Percentiles rank a stretch among this genome's conserved stretches.
phyloP scores from a whole-genome alignment of 2,888 invertebrate species.

The Drosophila meridionalis region DNA sequence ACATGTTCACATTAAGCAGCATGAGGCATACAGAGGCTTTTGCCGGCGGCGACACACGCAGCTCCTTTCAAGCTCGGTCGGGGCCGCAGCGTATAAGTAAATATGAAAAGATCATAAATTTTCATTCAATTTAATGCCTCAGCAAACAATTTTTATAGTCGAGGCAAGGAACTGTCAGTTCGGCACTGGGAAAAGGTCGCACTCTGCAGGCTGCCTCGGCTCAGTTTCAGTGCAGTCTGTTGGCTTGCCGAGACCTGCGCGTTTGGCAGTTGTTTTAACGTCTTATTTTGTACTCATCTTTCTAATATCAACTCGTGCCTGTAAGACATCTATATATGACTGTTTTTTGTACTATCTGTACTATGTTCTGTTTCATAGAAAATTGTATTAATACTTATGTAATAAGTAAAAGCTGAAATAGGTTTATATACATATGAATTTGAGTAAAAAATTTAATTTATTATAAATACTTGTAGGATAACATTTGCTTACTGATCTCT shows the following conservation, averaged over 20 bases:
- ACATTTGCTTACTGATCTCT: no score
- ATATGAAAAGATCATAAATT: constrained; percentile 84
- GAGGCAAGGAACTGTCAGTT: constrained; percentile 62
- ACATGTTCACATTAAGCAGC: constrained; percentile 13
- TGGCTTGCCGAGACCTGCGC: constrained; percentile 18
- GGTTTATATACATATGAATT: no score
- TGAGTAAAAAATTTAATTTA: no score
- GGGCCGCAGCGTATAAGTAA: constrained; percentile 67
- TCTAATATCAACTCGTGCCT: constrained; percentile 35
- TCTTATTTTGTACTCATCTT: constrained; percentile 61
- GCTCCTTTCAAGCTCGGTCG: constrained; percentile 53
- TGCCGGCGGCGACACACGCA: constrained; percentile 47
- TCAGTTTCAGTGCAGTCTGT: constrained; percentile 20
- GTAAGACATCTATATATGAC: background rate
- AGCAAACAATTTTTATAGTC: constrained; percentile 84
- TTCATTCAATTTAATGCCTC: constrained; percentile 85
- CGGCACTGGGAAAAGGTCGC: constrained; percentile 6
- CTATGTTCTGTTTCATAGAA: constrained; percentile 38
- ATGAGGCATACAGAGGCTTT: constrained; percentile 25
- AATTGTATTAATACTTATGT: constrained; percentile 7
- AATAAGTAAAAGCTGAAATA: background rate
- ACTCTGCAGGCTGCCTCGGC: constrained; percentile 1
- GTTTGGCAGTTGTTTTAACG: constrained; percentile 64
- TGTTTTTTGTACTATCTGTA: constrained; percentile 15
- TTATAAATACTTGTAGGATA: no score